phyloP scores from a whole-genome alignment of 1,140 invertebrate species.

The Dreissena rostriformis region DNA sequence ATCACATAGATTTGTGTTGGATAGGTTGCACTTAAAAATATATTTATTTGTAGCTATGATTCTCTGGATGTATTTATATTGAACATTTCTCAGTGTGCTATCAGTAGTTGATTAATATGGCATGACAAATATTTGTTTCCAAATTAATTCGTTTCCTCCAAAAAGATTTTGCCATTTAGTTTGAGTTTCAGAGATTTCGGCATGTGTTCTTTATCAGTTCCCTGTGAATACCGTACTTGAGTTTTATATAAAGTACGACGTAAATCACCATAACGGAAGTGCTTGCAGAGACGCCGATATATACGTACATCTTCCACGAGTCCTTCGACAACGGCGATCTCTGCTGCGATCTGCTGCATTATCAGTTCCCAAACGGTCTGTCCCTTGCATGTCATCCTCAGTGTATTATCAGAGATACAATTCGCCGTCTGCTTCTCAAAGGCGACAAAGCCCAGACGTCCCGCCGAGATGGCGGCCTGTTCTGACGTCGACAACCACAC shows the following conservation, averaged over 20 bases:
- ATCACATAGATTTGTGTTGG: too few relatives aligned
- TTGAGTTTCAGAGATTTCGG: conserved; percentile 65
- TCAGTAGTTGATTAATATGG: too few relatives aligned
- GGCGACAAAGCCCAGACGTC: conserved; percentile 58
- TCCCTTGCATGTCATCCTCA: conserved; percentile 68
- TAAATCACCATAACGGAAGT: conserved; percentile 35
- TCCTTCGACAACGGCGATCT: conserved; percentile 40
- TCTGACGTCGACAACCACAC: conserved; percentile 65
- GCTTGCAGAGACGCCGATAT: conserved; percentile 46
- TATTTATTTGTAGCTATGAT: too few relatives aligned
- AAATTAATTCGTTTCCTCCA: too few relatives aligned
- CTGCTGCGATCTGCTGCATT: conserved; percentile 53
- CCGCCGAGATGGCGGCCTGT: conserved; percentile 41
- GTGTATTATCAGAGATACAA: conserved; percentile 46
- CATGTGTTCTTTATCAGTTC: conserved; percentile 70
- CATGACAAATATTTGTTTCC: too few relatives aligned
- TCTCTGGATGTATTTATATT: too few relatives aligned
- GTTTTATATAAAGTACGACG: conserved; percentile 31
- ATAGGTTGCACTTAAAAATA: too few relatives aligned
- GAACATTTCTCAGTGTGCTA: too few relatives aligned
- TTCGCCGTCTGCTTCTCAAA: conserved; percentile 51
- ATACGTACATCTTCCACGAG: conserved; percentile 60
- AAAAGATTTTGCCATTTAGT: too few relatives aligned
- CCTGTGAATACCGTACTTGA: conserved; percentile 52
- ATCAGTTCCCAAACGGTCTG: conserved; percentile 59